phyloP scores from a whole-genome alignment of 2,797 vertebrate genomes.

The Cyprinella venusta region DNA sequence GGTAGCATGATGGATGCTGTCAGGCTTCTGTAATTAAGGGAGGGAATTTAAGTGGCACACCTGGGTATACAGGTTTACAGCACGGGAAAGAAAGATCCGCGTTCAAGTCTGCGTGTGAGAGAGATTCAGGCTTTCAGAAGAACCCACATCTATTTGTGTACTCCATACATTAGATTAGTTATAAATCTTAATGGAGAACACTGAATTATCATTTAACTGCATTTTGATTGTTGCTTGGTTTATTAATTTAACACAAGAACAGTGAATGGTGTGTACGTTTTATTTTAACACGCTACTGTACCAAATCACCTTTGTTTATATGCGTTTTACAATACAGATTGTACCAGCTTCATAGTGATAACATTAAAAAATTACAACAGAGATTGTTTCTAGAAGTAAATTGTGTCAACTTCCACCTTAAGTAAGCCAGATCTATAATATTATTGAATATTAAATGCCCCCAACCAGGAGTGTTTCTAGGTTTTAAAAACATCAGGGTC shows the following conservation, averaged over 20 bases:
- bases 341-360: too few species aligned
- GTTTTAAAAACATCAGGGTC: too few species aligned
- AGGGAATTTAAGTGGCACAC: conserved; percentile 52
- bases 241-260: background rate
- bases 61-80: conserved; percentile 42
- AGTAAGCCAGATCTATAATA: too few species aligned
- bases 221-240: background rate
- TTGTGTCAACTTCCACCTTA: too few species aligned
- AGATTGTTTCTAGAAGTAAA: too few species aligned
- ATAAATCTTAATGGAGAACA: background rate
- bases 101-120: background rate
- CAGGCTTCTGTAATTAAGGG: conserved; percentile 52
- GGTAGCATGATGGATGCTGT: conserved; percentile 51
- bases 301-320: too few species aligned
- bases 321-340: too few species aligned
- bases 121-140: background rate
- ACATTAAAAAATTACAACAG: too few species aligned
- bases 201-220: background rate
- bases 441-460: too few species aligned
- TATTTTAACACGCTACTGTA: too few species aligned
- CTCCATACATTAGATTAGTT: background rate
- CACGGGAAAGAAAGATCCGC: conserved; percentile 4
- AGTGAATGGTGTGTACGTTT: background rate
- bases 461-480: too few species aligned
- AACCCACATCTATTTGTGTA: background rate